Percentiles rank a stretch among this genome's conserved stretches.
phyloP scores from a whole-genome alignment of 2,797 vertebrate genomes.

The Oryzias dopingdopingensis region DNA sequence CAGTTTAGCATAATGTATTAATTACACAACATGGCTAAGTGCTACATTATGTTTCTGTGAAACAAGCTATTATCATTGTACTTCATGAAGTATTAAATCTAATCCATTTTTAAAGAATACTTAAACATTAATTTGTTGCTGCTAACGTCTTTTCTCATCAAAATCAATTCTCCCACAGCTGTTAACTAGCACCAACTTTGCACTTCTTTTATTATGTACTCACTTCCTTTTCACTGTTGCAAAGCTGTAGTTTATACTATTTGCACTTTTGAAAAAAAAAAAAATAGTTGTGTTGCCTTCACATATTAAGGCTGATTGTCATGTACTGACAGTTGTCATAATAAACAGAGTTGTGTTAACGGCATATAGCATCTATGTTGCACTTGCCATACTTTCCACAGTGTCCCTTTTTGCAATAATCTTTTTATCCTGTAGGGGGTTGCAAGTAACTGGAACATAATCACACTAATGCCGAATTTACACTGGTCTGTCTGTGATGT shows the following conservation, averaged over 20 bases:
- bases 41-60: constrained; percentile 70
- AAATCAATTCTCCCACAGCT: constrained; percentile 55
- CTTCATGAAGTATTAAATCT: constrained; percentile 77
- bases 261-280: too few species aligned
- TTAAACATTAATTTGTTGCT: constrained; percentile 76
- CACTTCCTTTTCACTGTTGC: constrained; percentile 12
- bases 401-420: too few species aligned
- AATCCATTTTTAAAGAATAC: constrained; percentile 78
- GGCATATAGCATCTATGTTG: too few species aligned
- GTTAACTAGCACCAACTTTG: constrained; percentile 44
- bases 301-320: not conserved
- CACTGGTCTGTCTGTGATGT: too few species aligned
- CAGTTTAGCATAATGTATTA: constrained; percentile 78
- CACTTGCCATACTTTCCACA: too few species aligned
- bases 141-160: constrained; percentile 63
- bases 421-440: too few species aligned
- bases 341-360: not conserved
- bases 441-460: too few species aligned
- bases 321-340: not conserved
- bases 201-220: constrained; percentile 1
- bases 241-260: not conserved
- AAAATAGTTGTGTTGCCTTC: not conserved
- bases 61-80: constrained; percentile 76
- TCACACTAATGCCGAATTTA: too few species aligned
- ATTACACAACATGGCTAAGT: constrained; percentile 77